Base-by-base conservation (phyloP, 2,888 invertebrate species). In the Baccha elongata region DNA sequence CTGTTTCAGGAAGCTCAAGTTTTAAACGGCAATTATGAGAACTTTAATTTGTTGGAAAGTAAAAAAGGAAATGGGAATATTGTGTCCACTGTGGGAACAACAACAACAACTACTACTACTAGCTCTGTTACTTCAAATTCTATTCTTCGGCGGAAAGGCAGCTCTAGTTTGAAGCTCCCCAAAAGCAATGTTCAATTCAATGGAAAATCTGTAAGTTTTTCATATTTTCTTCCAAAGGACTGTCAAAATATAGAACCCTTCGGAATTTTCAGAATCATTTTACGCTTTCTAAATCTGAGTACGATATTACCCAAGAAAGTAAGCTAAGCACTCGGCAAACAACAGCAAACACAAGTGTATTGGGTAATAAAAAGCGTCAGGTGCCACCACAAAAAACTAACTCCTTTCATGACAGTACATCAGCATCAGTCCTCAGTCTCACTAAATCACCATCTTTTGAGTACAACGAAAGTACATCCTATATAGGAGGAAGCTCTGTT, bases 1-100 rank as follows among this genome's bases (percentile, higher is more conserved):
- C n/a, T n/a, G n/a, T 10, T 26, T 10, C 21, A 91, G 83, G 90
- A 91, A 84, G 83, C 88, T 0, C 87, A 89, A 75, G 88, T 91
- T 10, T 85, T 90, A n/a, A 88, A 89, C 75, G 89, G 89, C 17
- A 89, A 88, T 60, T 88, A 88, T 80, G 89, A 90, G 52, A 87
- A 87, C 42, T 75, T 88, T 83, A 88, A 88, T 37, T 83, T 88
- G 50, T 88, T 89, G 58, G 89, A 89, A 69, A 87, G 21, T n/a
- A 65, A 60, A 3, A 74, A 67, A 23, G 23, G 11, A 8, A 21
- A 6, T 17, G 40, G 35, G 3, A 60, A 23, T 10, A 48, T 35
- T 26, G 7, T 40, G 1, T 26, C 17, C 0, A 15, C 68, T 8
- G 23, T 40, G 32, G 29, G 35, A 29, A 48, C 72, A 19, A 26